Evolutionary conservation across 2,888 invertebrate species (phyloP), one percentile per base, ranked within the genome.

Genomic region (Agrotis exclamationis): DNA sequence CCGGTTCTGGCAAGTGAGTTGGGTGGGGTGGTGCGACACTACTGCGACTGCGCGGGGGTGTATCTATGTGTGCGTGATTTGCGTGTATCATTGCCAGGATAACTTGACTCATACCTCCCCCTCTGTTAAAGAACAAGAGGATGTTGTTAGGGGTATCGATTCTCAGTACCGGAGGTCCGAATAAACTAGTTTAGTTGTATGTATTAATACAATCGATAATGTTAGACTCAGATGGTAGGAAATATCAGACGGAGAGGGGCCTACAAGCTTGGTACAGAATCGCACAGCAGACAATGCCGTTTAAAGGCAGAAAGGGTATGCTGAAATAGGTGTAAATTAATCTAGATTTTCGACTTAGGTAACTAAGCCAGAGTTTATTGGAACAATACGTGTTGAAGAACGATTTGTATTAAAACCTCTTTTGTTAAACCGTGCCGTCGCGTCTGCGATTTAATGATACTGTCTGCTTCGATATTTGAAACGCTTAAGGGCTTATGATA

Each of bases 201-300:
- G 89, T 93, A 91, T 93, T 93, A 93, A 93, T 92, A 93, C 92
- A 95, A 96, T 96, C 96, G 93, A 96, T 96, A 96, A 94, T 92
- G 93, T 94, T 94, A 93, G 93, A 92, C 89, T 89, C 90, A 89
- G 92, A 92, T 89, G 90, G 85, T 87, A 89, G 94, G 93, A 94
- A 94, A 95, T 94, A 93, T 95, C 95, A 95, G 95, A 95, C 94
- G 86, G 87, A 90, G 86, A 92, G 95, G 93, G 89, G 89, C 86
- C 90, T 90, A 90, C 90, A 76, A 80, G 90, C 67, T 78, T 85
- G 87, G 70, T 87, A 88, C 86, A 86, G 88, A 88, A 88, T 88
- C 86, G 85, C 85, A 71, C 69, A 82, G 62, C 86, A 81, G 86
- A 89, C 87, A 87, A 87, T 81, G 75, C 70, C 71, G 54, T 84